Percentiles rank a stretch among this genome's conserved stretches.
Conservation (phyloP, 2,797 vertebrate genomes). For the Rhyacichthys aspro region DNA sequence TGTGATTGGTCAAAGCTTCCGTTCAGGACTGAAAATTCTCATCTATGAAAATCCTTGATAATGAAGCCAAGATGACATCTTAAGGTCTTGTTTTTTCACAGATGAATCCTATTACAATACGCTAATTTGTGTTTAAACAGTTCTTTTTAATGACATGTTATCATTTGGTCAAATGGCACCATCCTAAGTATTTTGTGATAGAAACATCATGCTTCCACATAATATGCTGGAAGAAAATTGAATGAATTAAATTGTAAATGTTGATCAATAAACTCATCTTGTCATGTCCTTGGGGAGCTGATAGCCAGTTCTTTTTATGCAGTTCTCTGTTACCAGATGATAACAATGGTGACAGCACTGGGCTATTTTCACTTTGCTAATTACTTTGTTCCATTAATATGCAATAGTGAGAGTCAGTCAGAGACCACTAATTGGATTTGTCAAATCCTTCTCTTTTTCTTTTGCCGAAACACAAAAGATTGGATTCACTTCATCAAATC, state of each 20-base stretch:
- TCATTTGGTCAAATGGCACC: too few relatives aligned
- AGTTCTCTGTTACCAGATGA: conserved; percentile 42
- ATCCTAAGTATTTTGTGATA: too few relatives aligned
- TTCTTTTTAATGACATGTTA: too few relatives aligned
- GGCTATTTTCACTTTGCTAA: conserved; percentile 64
- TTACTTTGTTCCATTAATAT: conserved; percentile 67
- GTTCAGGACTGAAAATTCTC: too few relatives aligned
- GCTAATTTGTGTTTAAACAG: too few relatives aligned
- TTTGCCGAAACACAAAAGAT: conserved; percentile 57
- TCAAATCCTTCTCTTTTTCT: conserved; percentile 55
- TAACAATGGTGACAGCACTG: conserved; percentile 60
- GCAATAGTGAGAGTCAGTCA: conserved; percentile 44
- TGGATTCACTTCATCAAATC: conserved; percentile 61
- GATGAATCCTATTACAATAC: too few relatives aligned
- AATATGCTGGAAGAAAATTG: background rate
- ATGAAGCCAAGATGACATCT: too few relatives aligned
- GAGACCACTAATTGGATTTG: conserved; percentile 70
- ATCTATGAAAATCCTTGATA: too few relatives aligned
- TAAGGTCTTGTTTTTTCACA: too few relatives aligned
- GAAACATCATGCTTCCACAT: background rate
- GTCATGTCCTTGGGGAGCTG: conserved; percentile 50
- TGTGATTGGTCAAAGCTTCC: too few relatives aligned
- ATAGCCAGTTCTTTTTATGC: conserved; percentile 15
- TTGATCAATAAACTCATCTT: background rate
- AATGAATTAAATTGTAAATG: background rate